Percentiles rank a stretch among this genome's conserved stretches.
These are phyloP conservation scores for Epinephelus fuscoguttatus DNA, from an alignment of 2,113 vertebrate species.

Conservation along the genomic window DNA sequence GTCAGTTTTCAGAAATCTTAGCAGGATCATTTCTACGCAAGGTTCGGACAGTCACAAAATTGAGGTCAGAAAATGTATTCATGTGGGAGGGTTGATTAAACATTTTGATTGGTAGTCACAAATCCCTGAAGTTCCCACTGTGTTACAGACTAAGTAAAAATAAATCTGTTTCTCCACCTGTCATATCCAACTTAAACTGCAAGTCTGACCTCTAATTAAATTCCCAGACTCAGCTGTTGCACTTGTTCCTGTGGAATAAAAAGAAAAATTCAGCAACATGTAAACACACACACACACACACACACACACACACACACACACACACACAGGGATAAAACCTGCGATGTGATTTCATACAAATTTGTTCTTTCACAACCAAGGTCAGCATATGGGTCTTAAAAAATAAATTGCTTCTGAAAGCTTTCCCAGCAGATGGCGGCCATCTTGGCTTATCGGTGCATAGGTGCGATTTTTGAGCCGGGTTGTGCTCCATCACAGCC, in stretches of 20 bases:
- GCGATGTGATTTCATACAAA: slow-evolving; percentile 73
- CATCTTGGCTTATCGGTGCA: slow-evolving; percentile 90
- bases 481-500: slow-evolving; percentile 79
- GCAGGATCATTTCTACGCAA: slow-evolving; percentile 13
- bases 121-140: slow-evolving; percentile 18
- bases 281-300: slow-evolving; percentile 27
- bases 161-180: slow-evolving; percentile 45
- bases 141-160: slow-evolving; percentile 7
- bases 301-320: slow-evolving; percentile 22
- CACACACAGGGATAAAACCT: slow-evolving; percentile 43
- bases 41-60: slow-evolving; percentile 16
- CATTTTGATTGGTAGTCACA: slow-evolving; percentile 15
- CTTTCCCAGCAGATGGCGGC: slow-evolving; percentile 86
- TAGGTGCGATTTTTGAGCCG: slow-evolving; percentile 85
- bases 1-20: slow-evolving; percentile 30
- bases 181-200: slow-evolving; percentile 35
- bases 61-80: slow-evolving; percentile 17
- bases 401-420: slow-evolving; percentile 90
- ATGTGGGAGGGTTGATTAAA: slow-evolving; percentile 25
- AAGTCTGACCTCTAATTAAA: slow-evolving; percentile 39
- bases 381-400: slow-evolving; percentile 82
- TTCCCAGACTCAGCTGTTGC: slow-evolving; percentile 35
- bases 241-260: slow-evolving; percentile 11
- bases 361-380: slow-evolving; percentile 81
- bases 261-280: slow-evolving; percentile 33